Evolutionary conservation across 2,888 invertebrate species (phyloP).

Genomic region (Mallateleia sp.): DNA sequence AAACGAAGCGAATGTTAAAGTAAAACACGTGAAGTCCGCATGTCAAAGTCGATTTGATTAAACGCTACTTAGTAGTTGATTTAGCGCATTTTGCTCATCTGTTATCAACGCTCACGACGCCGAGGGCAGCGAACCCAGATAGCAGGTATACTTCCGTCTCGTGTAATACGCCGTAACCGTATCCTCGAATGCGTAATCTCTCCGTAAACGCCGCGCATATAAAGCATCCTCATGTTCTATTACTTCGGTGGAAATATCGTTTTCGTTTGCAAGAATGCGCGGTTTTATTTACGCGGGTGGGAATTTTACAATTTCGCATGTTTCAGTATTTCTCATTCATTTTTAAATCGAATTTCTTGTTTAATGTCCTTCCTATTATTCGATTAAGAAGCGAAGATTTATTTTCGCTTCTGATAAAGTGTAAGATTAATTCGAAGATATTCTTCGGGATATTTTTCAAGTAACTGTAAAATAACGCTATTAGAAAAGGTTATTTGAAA

Average conservation of each 20-base stretch:
- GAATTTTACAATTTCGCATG: background rate
- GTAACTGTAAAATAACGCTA: no score
- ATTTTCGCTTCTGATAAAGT: no score
- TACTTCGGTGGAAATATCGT: slow-evolving; percentile 53
- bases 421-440: no score
- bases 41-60: slow-evolving; percentile 44
- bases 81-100: slow-evolving; percentile 70
- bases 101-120: slow-evolving; percentile 75
- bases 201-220: slow-evolving; percentile 60
- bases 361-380: no score
- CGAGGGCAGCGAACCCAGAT: slow-evolving; percentile 80
- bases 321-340: slow-evolving; percentile 36
- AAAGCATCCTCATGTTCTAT: slow-evolving; percentile 69
- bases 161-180: slow-evolving; percentile 85
- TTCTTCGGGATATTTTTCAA: no score
- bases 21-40: slow-evolving; percentile 2
- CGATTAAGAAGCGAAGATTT: no score
- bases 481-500: no score
- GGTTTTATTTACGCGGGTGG: slow-evolving; percentile 4
- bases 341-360: slow-evolving; percentile 18
- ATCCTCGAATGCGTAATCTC: slow-evolving; percentile 81
- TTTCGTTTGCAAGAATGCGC: slow-evolving; percentile 28
- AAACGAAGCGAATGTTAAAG: background rate
- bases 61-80: slow-evolving; percentile 66
- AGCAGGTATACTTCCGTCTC: slow-evolving; percentile 83